Evolutionary conservation across 1,140 invertebrate genomes (phyloP).

Genomic region (Mycetomoellerius zeteki): DNA sequence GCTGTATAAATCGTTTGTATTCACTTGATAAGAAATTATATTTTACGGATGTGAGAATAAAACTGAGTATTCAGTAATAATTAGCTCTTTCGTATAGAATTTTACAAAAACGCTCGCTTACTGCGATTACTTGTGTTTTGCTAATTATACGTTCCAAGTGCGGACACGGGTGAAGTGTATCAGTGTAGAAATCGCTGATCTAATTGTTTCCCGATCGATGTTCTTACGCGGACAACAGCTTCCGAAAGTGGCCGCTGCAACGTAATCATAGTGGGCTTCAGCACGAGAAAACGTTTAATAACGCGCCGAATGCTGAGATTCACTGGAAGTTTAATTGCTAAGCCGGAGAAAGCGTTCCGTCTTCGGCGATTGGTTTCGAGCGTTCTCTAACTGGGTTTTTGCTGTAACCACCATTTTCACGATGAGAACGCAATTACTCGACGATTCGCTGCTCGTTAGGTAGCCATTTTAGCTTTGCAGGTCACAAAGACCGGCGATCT

Average conservation of each 20-base stretch:
- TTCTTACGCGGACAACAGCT: conserved; percentile 40
- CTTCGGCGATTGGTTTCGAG: conserved; percentile 50
- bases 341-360: conserved; percentile 48
- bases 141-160: conserved; percentile 11
- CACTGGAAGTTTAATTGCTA: conserved; percentile 69
- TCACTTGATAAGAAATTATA: not conserved
- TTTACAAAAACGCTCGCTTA: conserved; percentile 2
- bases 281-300: conserved; percentile 65
- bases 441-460: conserved; percentile 42
- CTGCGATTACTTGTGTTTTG: conserved; percentile 26
- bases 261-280: conserved; percentile 38
- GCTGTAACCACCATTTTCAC: conserved; percentile 21
- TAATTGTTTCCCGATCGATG: conserved; percentile 32
- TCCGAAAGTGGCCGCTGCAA: conserved; percentile 48
- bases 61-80: conserved; percentile 21
- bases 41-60: not conserved
- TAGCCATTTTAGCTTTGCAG: conserved; percentile 35
- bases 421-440: conserved; percentile 65
- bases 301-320: conserved; percentile 33
- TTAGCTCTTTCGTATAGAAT: not conserved
- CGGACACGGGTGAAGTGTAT: conserved; percentile 26
- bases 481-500: not conserved
- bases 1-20: not conserved
- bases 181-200: conserved; percentile 56
- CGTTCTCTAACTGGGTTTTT: conserved; percentile 44